Conservation (phyloP, 1,140 invertebrate genomes). For the Atta colombica region DNA sequence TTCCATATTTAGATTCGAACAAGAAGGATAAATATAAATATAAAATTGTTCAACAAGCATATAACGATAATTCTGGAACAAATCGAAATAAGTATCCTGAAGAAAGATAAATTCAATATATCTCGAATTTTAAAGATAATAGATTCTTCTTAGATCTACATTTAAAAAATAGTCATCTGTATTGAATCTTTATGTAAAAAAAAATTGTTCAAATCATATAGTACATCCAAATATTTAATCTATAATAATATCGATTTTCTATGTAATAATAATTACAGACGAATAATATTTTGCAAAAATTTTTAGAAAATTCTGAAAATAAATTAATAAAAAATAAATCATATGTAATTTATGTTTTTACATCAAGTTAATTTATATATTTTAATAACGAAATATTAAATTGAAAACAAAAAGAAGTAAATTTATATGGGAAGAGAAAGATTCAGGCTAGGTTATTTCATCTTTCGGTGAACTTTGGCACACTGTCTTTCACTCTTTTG, state of each 20-base stretch:
- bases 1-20: conserved; percentile 7
- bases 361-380: not conserved
- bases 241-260: not conserved
- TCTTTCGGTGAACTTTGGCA: too few relatives aligned
- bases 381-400: conserved; percentile 5
- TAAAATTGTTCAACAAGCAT: not conserved
- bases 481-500: too few relatives aligned
- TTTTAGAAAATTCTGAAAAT: not conserved
- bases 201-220: not conserved
- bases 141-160: not conserved
- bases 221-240: not conserved
- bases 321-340: not conserved
- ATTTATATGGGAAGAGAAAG: not conserved
- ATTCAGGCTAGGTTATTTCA: too few relatives aligned
- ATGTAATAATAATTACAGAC: not conserved
- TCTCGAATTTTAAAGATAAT: not conserved
- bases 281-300: not conserved
- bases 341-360: not conserved
- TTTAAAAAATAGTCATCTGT: not conserved
- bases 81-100: not conserved
- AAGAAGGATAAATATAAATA: conserved; percentile 18
- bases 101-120: not conserved
- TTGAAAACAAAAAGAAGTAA: not conserved
- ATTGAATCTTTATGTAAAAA: not conserved
- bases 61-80: not conserved